phyloP scores from a whole-genome alignment of 2,888 invertebrate genomes.

The Gari tellinella region DNA sequence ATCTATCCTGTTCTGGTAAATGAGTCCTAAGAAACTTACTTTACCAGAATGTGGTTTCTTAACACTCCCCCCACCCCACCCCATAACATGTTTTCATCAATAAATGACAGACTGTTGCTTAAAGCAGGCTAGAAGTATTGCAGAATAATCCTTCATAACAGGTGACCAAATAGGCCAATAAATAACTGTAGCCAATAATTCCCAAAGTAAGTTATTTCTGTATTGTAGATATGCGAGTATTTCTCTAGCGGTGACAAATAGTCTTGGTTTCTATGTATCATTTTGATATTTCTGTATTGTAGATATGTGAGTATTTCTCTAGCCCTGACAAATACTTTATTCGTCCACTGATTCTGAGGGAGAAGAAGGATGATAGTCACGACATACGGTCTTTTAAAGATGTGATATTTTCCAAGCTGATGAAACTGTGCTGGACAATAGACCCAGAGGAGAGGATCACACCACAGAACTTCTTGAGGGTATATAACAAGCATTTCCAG shows the following conservation, averaged over 20 bases:
- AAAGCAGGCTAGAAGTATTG: no score
- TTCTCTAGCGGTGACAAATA: slow-evolving; percentile 14
- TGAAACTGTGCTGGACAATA: slow-evolving; percentile 19
- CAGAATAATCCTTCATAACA: no score
- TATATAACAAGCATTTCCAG: slow-evolving; percentile 5
- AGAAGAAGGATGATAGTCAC: slow-evolving; percentile 11
- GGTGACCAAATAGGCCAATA: no score
- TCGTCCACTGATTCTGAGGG: slow-evolving; percentile 14
- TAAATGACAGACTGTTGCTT: no score
- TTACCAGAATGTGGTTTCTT: no score
- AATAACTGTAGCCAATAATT: no score
- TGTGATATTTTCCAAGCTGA: slow-evolving; percentile 11
- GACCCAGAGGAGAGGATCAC: slow-evolving; percentile 27
- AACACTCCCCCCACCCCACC: no score
- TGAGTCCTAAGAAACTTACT: no score
- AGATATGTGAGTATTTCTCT: slow-evolving; percentile 25
- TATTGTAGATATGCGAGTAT: slow-evolving; percentile 19
- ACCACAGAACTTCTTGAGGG: slow-evolving; percentile 22
- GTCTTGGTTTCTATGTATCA: no score
- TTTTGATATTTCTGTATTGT: slow-evolving; percentile 11
- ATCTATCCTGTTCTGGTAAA: no score
- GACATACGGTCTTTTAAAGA: slow-evolving; percentile 16
- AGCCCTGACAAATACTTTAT: slow-evolving; percentile 6
- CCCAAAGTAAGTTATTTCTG: no score
- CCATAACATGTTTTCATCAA: no score